phyloP scores from a whole-genome alignment of 2,113 vertebrate genomes.

The Plecotus auritus region DNA sequence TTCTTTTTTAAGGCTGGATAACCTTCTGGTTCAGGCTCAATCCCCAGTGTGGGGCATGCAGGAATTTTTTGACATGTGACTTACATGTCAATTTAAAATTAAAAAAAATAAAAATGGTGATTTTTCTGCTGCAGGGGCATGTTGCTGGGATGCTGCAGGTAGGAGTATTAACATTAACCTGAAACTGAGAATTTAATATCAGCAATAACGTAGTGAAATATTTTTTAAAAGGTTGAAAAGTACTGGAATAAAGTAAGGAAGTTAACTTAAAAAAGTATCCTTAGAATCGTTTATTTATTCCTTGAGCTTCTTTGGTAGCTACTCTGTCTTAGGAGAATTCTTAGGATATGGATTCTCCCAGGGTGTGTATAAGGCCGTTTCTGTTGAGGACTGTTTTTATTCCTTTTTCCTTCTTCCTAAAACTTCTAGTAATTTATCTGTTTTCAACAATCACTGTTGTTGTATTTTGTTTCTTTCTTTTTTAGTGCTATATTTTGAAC shows the following conservation, averaged over 20 bases:
- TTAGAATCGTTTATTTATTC: background rate
- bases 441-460: background rate
- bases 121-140: background rate
- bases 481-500: background rate
- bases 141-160: background rate
- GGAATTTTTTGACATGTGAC: background rate
- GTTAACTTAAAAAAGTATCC: background rate
- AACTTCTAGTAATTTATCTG: background rate
- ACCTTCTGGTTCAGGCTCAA: background rate
- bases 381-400: background rate
- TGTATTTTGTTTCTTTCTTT: background rate
- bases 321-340: background rate
- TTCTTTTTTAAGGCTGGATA: background rate
- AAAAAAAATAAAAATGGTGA: background rate
- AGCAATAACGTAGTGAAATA: background rate
- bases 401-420: background rate
- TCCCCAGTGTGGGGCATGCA: too few species aligned
- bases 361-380: background rate
- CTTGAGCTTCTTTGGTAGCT: background rate
- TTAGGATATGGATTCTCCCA: background rate
- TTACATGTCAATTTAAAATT: background rate
- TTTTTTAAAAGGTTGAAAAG: background rate
- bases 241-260: background rate
- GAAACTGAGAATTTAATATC: background rate
- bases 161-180: background rate